Conservation (phyloP, 2,113 vertebrate species). For the Corythaeola cristata region DNA sequence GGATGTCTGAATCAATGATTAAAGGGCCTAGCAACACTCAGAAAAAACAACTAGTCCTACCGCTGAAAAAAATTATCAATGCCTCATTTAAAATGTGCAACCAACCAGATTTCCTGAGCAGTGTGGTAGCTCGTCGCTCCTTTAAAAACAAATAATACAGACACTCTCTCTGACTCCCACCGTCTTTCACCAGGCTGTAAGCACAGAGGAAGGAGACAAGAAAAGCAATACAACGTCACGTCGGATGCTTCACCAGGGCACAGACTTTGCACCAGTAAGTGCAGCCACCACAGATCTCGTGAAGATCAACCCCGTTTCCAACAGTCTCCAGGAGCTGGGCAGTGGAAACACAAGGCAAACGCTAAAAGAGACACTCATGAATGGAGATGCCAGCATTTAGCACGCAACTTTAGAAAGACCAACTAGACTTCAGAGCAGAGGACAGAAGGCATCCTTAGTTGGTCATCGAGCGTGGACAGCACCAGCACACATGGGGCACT, state of each 20-base stretch:
- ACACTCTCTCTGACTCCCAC: not conserved
- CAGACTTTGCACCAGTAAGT: not conserved
- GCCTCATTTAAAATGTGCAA: slow-evolving; percentile 27
- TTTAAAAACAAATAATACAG: not conserved
- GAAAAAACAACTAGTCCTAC: not conserved
- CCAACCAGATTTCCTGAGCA: slow-evolving; percentile 30
- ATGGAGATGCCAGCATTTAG: not conserved
- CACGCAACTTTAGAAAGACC: rapidly evolving
- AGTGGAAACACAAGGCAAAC: rapidly evolving
- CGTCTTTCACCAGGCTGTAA: not conserved
- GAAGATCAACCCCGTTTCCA: not conserved
- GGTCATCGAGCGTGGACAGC: rapidly evolving
- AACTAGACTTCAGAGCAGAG: rapidly evolving
- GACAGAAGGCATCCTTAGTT: not conserved
- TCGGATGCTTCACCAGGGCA: rapidly evolving
- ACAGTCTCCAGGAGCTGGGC: not conserved
- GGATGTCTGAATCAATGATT: not conserved
- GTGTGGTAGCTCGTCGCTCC: not conserved
- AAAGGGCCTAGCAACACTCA: not conserved
- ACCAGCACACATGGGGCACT: rapidly evolving
- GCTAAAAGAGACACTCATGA: not conserved
- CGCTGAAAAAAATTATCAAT: not conserved
- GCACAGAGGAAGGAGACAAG: not conserved
- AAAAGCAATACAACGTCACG: not conserved
- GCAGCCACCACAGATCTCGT: not conserved